phyloP scores from a whole-genome alignment of 2,888 invertebrate genomes.

The Xiphydria camelus region DNA sequence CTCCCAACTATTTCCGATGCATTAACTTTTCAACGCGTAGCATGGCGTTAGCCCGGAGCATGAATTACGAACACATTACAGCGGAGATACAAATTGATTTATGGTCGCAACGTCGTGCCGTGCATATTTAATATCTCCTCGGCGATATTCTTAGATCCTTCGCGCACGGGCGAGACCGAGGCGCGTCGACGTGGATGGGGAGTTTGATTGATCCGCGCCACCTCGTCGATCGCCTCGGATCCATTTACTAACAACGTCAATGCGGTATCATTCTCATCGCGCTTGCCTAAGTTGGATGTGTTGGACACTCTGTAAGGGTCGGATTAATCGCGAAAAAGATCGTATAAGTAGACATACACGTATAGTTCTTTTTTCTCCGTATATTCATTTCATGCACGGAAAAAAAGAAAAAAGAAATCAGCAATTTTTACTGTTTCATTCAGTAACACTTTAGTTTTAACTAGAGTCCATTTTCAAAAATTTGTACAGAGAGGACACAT shows the following conservation, averaged over 20 bases:
- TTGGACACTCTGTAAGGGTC: no score
- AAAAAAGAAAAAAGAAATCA: no score
- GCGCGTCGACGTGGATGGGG: conserved; percentile 28
- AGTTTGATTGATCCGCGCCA: conserved; percentile 51
- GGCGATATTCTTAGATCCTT: conserved; percentile 40
- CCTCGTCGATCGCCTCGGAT: conserved; percentile 33
- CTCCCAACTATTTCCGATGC: conserved; percentile 34
- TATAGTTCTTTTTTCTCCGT: no score
- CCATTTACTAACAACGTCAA: conserved; percentile 37
- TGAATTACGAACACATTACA: conserved; percentile 57
- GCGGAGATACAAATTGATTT: conserved; percentile 55
- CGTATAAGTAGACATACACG: no score
- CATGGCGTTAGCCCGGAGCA: conserved; percentile 48
- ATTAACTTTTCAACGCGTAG: conserved; percentile 48
- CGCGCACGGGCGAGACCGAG: conserved; percentile 21
- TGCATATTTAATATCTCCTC: conserved; percentile 53
- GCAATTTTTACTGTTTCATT: no score
- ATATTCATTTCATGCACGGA: no score
- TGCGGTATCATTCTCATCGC: no score
- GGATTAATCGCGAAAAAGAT: no score
- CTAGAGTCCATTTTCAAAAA: no score
- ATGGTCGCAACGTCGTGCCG: conserved; percentile 47
- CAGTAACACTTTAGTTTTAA: no score
- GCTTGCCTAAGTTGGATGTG: no score
- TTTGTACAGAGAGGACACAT: no score